Evolutionary conservation across 2,797 vertebrate species (phyloP).

Genomic region (Pteronotus mesoamericanus): DNA sequence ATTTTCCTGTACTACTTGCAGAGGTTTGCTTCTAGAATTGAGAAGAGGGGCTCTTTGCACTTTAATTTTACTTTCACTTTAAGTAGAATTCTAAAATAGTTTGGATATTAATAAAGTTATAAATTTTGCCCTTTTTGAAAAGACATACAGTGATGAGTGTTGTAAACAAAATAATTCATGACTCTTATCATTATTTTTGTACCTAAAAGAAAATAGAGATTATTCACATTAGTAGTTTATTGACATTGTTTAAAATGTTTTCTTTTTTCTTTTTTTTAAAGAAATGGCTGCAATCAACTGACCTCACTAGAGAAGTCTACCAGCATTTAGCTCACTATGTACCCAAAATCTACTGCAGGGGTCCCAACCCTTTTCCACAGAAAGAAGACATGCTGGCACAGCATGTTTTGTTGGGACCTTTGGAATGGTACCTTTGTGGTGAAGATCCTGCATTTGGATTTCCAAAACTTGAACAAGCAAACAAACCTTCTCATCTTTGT

Average conservation of each 20-base stretch:
- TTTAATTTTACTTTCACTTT: background rate
- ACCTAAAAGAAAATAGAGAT: background rate
- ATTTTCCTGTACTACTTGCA: background rate
- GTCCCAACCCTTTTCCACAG: conserved; percentile 88
- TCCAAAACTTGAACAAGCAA: conserved; percentile 90
- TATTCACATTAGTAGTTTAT: conserved; percentile 26
- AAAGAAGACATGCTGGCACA: conserved; percentile 93
- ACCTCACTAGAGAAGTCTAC: conserved; percentile 91
- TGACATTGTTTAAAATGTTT: conserved; percentile 43
- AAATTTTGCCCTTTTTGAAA: background rate
- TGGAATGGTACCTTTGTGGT: conserved; percentile 96
- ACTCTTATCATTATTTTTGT: background rate
- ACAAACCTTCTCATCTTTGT: conserved; percentile 94
- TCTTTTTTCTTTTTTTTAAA: conserved; percentile 75
- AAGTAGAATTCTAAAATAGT: conserved; percentile 2
- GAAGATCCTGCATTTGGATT: conserved; percentile 92
- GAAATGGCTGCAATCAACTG: conserved; percentile 91
- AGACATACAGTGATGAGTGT: background rate
- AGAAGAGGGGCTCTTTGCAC: background rate
- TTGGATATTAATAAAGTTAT: conserved; percentile 21
- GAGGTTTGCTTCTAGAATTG: background rate
- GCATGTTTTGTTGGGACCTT: conserved; percentile 89
- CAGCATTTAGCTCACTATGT: conserved; percentile 91
- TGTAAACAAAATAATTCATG: background rate
- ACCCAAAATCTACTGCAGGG: conserved; percentile 93